Percentiles rank a stretch among this genome's conserved stretches.
Evolutionary conservation across 2,113 vertebrate genomes (phyloP).

Genomic region (Thunnus maccoyii): DNA sequence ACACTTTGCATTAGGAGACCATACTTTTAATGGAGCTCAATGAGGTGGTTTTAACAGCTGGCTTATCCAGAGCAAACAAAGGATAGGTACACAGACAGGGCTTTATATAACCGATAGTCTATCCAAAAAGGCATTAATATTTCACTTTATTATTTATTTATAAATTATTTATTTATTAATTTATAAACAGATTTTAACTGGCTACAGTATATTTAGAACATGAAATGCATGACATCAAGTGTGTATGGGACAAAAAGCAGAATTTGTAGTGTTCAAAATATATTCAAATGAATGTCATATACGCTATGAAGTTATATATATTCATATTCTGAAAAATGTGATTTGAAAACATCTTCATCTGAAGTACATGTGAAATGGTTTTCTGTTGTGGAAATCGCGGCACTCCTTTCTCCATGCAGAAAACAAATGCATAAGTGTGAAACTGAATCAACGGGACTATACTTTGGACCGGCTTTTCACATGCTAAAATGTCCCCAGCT

Average conservation of each 20-base stretch:
- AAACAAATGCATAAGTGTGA: slow-evolving; percentile 21
- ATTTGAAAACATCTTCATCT: not conserved
- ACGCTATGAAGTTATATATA: not conserved
- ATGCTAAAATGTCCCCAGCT: slow-evolving; percentile 29
- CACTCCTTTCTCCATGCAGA: not conserved
- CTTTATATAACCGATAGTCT: not conserved
- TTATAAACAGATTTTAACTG: not conserved
- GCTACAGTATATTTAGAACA: too few relatives aligned
- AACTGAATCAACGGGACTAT: slow-evolving; percentile 16
- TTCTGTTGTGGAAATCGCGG: not conserved
- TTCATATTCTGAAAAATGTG: not conserved
- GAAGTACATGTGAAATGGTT: not conserved
- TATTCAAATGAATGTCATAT: not conserved
- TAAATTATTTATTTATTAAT: too few relatives aligned
- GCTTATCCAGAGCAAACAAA: not conserved
- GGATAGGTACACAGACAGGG: not conserved
- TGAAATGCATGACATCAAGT: not conserved
- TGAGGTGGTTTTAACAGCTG: slow-evolving; percentile 1
- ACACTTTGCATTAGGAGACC: not conserved
- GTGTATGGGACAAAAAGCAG: not conserved
- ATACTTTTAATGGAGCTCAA: slow-evolving; percentile 3
- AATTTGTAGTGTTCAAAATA: too few relatives aligned
- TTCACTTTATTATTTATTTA: too few relatives aligned
- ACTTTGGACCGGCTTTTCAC: slow-evolving; percentile 2
- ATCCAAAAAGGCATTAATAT: not conserved